Conservation (phyloP, 2,113 vertebrate species). For the Prunella himalayana region DNA sequence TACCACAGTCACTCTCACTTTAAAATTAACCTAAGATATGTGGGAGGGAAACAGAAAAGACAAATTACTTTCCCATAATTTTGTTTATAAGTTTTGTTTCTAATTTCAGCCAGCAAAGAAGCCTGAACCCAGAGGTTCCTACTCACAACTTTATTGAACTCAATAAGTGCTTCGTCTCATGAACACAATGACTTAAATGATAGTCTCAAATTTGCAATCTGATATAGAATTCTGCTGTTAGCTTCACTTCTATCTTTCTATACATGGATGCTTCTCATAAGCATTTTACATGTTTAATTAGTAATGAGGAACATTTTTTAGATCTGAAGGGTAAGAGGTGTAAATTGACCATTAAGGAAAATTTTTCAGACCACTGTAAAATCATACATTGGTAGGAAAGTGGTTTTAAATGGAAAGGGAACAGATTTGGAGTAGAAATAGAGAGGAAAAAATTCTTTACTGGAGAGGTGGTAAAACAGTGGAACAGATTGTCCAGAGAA, state of each 20-base stretch:
- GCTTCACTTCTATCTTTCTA: not conserved
- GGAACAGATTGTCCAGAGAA: not conserved
- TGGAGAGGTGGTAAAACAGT: not conserved
- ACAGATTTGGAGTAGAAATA: not conserved
- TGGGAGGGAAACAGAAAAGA: rapidly evolving
- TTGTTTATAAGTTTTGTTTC: not conserved
- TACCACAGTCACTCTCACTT: not conserved
- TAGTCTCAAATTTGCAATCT: not conserved
- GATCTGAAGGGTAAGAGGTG: not conserved
- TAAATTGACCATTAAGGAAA: not conserved
- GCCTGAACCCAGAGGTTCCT: not conserved
- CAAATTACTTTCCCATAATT: not conserved
- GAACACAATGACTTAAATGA: not conserved
- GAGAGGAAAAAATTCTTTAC: not conserved
- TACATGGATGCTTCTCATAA: not conserved
- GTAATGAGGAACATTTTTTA: not conserved
- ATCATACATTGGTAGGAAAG: not conserved
- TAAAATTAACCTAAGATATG: not conserved
- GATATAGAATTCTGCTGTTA: not conserved
- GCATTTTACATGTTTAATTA: not conserved
- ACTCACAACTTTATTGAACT: not conserved
- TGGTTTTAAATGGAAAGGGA: not conserved
- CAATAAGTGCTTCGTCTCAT: not conserved
- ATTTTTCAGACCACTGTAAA: not conserved
- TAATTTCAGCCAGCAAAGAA: not conserved